These are phyloP conservation scores for Microplitis manilae DNA, from an alignment of 2,888 invertebrate species.

Conservation along the genomic window DNA sequence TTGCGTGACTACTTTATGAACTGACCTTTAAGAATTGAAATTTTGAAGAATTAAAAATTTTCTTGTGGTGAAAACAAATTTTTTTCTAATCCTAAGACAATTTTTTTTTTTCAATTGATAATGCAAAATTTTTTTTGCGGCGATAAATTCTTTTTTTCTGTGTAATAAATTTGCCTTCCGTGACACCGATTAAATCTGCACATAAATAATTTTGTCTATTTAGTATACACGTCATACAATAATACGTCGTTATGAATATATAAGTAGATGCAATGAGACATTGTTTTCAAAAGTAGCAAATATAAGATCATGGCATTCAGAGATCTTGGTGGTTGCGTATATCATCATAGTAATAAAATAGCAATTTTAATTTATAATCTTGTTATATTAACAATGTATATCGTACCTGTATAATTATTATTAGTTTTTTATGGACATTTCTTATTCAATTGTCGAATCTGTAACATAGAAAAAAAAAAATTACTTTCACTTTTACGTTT, in stretches of 20 bases:
- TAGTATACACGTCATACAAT: background rate
- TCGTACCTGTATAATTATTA: background rate
- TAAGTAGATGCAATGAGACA: background rate
- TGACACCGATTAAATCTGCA: constrained; percentile 2
- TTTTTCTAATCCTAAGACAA: no score
- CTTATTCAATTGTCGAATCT: background rate
- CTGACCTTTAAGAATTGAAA: no score
- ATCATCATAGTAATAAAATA: constrained; percentile 34
- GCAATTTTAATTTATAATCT: background rate
- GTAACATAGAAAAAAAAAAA: background rate
- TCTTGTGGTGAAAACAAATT: no score
- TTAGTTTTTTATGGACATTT: background rate
- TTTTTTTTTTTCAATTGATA: no score
- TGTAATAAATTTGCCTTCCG: no score
- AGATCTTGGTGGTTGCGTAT: constrained; percentile 47
- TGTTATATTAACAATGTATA: background rate
- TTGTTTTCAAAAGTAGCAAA: constrained; percentile 51
- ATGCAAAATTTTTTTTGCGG: no score
- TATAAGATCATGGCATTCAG: constrained; percentile 51
- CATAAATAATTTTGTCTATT: constrained; percentile 8
- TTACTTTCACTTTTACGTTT: background rate
- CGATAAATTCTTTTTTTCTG: no score
- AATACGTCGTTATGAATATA: constrained; percentile 2
- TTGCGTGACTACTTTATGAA: no score
- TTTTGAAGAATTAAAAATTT: no score